Conservation (phyloP, 1,140 invertebrate species). For the Zaprionus davidi region DNA sequence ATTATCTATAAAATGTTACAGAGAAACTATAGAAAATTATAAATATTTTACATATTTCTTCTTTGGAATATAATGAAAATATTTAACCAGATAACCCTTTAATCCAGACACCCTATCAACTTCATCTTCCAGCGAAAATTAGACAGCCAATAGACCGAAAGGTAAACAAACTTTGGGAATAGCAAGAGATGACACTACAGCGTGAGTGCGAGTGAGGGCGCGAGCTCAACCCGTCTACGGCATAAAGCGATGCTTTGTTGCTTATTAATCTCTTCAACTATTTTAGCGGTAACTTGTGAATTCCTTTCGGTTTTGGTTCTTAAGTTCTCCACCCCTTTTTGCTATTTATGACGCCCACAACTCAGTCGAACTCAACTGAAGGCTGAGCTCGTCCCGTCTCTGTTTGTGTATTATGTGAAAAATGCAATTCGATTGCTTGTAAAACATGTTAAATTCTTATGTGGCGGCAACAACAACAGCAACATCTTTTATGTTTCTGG, state of each 20-base stretch:
- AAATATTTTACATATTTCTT: neutral
- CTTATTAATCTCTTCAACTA: slow-evolving; percentile 44
- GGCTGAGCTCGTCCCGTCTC: slow-evolving; percentile 1
- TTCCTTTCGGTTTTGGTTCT: slow-evolving; percentile 26
- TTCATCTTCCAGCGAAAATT: neutral
- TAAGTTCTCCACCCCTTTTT: slow-evolving; percentile 12
- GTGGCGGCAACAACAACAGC: slow-evolving; percentile 50
- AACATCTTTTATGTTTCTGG: slow-evolving; percentile 63
- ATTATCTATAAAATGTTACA: too few species aligned
- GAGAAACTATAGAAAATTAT: too few species aligned
- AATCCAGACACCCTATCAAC: neutral
- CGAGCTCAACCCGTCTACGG: slow-evolving; percentile 3
- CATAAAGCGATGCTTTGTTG: slow-evolving; percentile 44
- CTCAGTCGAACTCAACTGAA: slow-evolving; percentile 14
- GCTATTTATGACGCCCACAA: slow-evolving; percentile 63
- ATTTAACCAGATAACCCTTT: neutral
- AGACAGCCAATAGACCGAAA: slow-evolving; percentile 10
- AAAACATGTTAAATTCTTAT: slow-evolving; percentile 78
- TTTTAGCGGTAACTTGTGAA: slow-evolving; percentile 75
- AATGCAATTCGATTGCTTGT: slow-evolving; percentile 83
- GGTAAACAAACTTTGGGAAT: slow-evolving; percentile 27
- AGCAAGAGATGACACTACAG: neutral
- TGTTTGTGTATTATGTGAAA: slow-evolving; percentile 67
- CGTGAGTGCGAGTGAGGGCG: neutral
- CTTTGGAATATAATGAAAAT: neutral